Evolutionary conservation across 2,113 vertebrate genomes (phyloP).

Genomic region (Myiagra hebetior): DNA sequence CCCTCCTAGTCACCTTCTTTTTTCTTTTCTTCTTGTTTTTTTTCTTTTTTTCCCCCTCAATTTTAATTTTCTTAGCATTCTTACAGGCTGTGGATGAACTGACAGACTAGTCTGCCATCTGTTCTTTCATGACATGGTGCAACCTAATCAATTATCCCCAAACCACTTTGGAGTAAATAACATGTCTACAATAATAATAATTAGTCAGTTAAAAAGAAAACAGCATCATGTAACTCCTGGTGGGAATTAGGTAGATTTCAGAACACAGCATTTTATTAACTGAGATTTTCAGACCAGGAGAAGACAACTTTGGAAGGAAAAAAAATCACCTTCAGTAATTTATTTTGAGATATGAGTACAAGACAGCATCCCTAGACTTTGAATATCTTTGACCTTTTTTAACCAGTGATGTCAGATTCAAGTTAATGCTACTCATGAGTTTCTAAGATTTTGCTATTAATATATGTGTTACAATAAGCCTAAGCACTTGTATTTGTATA

Average conservation of each 20-base stretch:
- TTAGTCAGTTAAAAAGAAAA: slow-evolving; percentile 67
- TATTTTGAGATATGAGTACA: not conserved
- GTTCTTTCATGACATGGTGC: slow-evolving; percentile 82
- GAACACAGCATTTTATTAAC: not conserved
- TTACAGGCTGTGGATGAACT: slow-evolving; percentile 35
- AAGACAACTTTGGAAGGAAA: not conserved
- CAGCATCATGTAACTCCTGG: slow-evolving; percentile 21
- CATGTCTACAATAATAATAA: slow-evolving; percentile 69
- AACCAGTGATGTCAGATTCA: not conserved
- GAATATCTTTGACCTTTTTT: not conserved
- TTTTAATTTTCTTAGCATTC: slow-evolving; percentile 63
- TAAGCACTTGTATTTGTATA: not conserved
- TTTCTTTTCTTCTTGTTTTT: slow-evolving; percentile 60
- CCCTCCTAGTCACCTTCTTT: slow-evolving; percentile 68
- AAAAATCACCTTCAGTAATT: not conserved
- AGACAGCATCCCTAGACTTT: not conserved
- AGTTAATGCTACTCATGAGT: not conserved
- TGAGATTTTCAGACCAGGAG: not conserved
- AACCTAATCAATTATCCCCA: slow-evolving; percentile 83
- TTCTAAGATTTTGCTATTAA: not conserved
- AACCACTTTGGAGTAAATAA: slow-evolving; percentile 66
- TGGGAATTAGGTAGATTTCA: slow-evolving; percentile 51
- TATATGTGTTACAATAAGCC: not conserved
- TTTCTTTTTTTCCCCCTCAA: accelerated
- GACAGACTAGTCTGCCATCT: slow-evolving; percentile 75